phyloP scores from a whole-genome alignment of 2,797 vertebrate species.

The Peromyscus nudipes region DNA sequence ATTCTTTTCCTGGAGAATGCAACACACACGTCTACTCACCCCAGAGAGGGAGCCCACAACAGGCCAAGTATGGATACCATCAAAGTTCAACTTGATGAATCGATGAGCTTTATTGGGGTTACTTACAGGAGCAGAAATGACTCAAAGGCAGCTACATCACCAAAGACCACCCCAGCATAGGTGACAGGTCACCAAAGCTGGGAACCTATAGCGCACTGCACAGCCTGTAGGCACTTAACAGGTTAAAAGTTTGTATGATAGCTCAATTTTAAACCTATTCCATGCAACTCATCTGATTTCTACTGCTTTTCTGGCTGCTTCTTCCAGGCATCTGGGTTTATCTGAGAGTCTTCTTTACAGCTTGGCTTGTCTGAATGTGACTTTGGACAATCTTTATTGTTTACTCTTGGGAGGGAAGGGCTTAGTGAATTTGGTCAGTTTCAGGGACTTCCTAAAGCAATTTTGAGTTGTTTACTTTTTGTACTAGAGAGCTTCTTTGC shows the following conservation, averaged over 20 bases:
- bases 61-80: neutral
- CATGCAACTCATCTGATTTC: neutral
- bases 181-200: neutral
- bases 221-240: neutral
- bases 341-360: neutral
- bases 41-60: neutral
- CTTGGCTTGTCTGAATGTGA: neutral
- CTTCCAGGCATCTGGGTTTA: neutral
- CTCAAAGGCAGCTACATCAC: neutral
- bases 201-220: neutral
- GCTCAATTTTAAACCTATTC: neutral
- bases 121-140: neutral
- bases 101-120: neutral
- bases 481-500: neutral
- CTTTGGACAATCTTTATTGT: neutral
- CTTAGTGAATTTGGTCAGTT: neutral
- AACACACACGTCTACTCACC: neutral
- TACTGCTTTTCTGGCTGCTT: neutral
- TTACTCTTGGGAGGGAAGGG: neutral
- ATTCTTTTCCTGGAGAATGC: neutral
- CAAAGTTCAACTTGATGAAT: neutral
- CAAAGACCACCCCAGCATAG: neutral
- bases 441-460: neutral
- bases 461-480: neutral
- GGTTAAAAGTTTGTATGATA: neutral